Evolutionary conservation across 2,113 vertebrate species (phyloP), one percentile per base, ranked within the genome.

Genomic region (Bostrychus sinensis): DNA sequence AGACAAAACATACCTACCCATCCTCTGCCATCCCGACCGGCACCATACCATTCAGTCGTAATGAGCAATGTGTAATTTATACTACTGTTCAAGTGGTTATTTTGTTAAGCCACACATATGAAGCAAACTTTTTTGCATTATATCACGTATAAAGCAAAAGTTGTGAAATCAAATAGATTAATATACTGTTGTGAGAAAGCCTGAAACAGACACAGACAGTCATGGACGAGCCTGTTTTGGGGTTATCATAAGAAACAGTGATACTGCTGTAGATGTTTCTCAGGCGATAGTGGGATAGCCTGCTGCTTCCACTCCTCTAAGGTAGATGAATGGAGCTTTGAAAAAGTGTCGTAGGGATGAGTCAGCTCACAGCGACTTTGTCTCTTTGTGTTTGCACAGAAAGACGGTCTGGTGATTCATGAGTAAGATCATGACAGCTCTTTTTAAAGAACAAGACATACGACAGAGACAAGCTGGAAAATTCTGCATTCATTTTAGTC

Each of bases 351-450:
- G 42, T 20, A 62, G 43, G 75, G 72, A 78, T 84, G 84, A 86
- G 70, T 81, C 84, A 81, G 58, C 70, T 57, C 32, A 30, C 17
- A 62, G 72, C 22, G 28, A 70, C 72, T 59, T 38, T 23, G 69
- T 77, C 77, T 78, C 80, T 78, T 83, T 75, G 66, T 72, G n/a
- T 86, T 59, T 62, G 67, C 37, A 56, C 71, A 78, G 70, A 82
- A 70, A 62, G 45, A 78, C 54, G 25, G 67, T 34, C 68, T 1
- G 62, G 66, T 84, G 86, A 82, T 69, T 86, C 83, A 82, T 37
- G 23, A 38, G 60, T 53, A 28, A 70, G 70, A 71, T 77, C 60
- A 64, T 5, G 65, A 80, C 67, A 50, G 57, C 6, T 62, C 34
- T 41, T 62, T 75, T 59, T 55, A 72, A 64, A 79, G 64, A 71